phyloP scores from a whole-genome alignment of 2,113 vertebrate genomes.

The Ploceus nigricollis region DNA sequence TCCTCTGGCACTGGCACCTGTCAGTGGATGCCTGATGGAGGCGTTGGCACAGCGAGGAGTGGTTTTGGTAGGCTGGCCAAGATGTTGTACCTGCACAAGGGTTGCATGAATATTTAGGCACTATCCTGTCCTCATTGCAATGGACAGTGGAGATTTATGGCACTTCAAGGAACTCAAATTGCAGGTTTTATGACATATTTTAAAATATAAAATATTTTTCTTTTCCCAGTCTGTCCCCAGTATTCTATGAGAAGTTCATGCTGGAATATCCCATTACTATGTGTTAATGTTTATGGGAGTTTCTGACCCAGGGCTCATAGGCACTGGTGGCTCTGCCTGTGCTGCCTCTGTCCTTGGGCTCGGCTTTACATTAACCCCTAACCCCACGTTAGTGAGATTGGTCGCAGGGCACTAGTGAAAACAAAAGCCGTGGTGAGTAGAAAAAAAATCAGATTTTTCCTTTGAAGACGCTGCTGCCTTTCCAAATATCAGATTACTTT shows the following conservation, averaged over 20 bases:
- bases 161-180: not conserved
- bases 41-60: not conserved
- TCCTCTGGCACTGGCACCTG: not conserved
- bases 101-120: not conserved
- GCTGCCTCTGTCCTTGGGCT: not conserved
- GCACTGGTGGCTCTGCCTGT: not conserved
- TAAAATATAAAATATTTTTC: not conserved
- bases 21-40: not conserved
- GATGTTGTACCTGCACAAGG: not conserved
- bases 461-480: not conserved
- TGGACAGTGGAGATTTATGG: not conserved
- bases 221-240: not conserved
- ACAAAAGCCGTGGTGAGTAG: not conserved
- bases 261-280: not conserved
- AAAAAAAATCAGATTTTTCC: not conserved
- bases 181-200: not conserved
- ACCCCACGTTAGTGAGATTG: not conserved
- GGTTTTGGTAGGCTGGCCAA: not conserved
- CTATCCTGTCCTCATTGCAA: not conserved
- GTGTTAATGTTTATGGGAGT: not conserved
- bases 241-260: not conserved
- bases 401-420: rapidly evolving
- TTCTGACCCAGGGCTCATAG: not conserved
- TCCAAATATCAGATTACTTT: not conserved
- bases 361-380: not conserved